Evolutionary conservation across 2,888 invertebrate species (phyloP), one percentile per base, ranked within the genome.

Genomic region (Pandemis cinnamomeana): DNA sequence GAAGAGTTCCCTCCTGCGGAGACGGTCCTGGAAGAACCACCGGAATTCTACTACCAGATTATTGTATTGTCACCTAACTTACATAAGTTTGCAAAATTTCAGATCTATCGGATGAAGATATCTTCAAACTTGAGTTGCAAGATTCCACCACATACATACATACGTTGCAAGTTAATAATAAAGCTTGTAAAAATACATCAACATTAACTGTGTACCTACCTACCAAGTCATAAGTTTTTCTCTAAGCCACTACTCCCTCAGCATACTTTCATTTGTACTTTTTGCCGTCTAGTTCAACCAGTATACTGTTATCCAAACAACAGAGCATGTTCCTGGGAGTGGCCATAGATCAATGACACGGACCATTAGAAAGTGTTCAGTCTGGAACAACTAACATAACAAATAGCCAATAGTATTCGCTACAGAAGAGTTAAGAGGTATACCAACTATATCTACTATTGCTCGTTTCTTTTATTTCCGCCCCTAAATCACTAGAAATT

Each of bases 321-420:
- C 55, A 55, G 36, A 55, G 41, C 68, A 36, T 8, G 72, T 42
- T 55, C 55, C 58, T 63, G 63, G 72, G 72, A 10, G 72, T 63
- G 72, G 72, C 63, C 58, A 2, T 13, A 41, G 72, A 72, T 48
- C 68, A 72, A 60, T 48, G 72, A 72, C 72, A 64, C 51, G 11
- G 15, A 6, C 58, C 48, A 58, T 69, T 72, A 72, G 72, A 72
- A 72, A 72, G 72, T 69, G 41, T 46, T 44, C 62, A 15, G 58
- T 55, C 46, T 58, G 63, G 58, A 69, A 42, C 53, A 67, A 46
- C 60, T 64, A 58, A 41, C 66, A 42, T 71, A 36, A 69, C 55
- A 58, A 64, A 69, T 42, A 27, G 58, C 58, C 48, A 72, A 68
- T 53, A 58, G 55, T 58, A 68, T 63, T 67, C 51, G 41, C 64